These are phyloP conservation scores for Engystomops pustulosus DNA, from an alignment of 2,113 vertebrate species.

Conservation along the genomic window DNA sequence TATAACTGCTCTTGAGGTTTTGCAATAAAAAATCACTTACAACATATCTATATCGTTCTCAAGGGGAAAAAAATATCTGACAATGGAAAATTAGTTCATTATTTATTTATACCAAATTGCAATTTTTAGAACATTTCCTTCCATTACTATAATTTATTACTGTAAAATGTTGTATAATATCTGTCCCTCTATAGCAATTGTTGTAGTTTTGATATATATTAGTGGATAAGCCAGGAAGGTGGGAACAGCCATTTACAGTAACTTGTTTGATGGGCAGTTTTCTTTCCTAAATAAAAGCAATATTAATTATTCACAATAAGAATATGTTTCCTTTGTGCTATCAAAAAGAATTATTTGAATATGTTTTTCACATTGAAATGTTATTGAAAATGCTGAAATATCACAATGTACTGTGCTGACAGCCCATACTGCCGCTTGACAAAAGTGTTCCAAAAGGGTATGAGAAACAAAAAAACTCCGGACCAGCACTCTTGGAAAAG, in stretches of 20 bases:
- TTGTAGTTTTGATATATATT: slow-evolving; percentile 12
- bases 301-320: slow-evolving; percentile 48
- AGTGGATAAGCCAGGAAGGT: slow-evolving; percentile 46
- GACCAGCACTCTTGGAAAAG: too few species aligned
- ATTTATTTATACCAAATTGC: slow-evolving; percentile 47
- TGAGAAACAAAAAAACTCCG: too few species aligned
- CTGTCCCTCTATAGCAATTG: slow-evolving; percentile 30
- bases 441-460: too few species aligned
- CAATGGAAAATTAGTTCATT: slow-evolving; percentile 42
- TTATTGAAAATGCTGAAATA: slow-evolving; percentile 7
- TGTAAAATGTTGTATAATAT: slow-evolving; percentile 47
- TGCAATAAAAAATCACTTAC: slow-evolving; percentile 44
- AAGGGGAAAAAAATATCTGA: slow-evolving; percentile 42
- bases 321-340: slow-evolving; percentile 32
- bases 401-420: slow-evolving; percentile 2
- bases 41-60: slow-evolving; percentile 46
- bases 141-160: slow-evolving; percentile 56
- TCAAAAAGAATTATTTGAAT: not conserved
- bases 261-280: slow-evolving; percentile 37
- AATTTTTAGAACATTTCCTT: slow-evolving; percentile 57
- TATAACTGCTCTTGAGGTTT: slow-evolving; percentile 37
- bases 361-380: slow-evolving; percentile 45
- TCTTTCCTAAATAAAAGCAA: slow-evolving; percentile 35
- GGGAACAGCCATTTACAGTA: slow-evolving; percentile 50
- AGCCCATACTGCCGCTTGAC: not conserved